Evolutionary conservation across 2,797 vertebrate genomes (phyloP).

Genomic region (Falco columbarius): DNA sequence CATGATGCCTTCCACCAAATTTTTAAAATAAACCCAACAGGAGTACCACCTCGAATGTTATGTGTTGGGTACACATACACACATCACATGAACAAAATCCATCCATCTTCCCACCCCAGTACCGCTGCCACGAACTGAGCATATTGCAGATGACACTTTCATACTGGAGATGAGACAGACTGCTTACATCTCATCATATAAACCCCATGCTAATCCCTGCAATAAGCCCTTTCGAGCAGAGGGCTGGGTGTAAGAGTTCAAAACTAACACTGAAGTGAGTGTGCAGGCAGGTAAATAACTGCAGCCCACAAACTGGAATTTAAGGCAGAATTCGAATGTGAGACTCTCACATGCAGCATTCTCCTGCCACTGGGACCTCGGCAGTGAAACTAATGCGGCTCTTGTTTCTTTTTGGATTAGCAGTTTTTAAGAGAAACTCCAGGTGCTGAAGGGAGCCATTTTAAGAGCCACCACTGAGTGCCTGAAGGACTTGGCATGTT

Average conservation of each 20-base stretch:
- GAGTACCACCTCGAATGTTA: not conserved
- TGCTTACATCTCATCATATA: not conserved
- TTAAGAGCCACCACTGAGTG: constrained; percentile 3
- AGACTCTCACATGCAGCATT: not conserved
- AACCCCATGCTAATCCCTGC: not conserved
- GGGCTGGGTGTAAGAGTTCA: not conserved
- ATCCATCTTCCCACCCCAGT: not conserved
- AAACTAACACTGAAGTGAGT: not conserved
- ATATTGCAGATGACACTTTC: not conserved
- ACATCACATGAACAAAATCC: not conserved
- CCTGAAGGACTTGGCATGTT: constrained; percentile 54
- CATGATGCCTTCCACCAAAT: not conserved
- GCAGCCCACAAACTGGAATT: not conserved
- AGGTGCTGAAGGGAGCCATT: constrained; percentile 55
- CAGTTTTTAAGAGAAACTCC: constrained; percentile 39
- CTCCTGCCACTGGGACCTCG: accelerated
- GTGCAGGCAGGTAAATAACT: not conserved
- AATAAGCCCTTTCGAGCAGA: not conserved
- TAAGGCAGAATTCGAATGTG: not conserved
- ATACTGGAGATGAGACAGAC: not conserved
- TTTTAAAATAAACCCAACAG: not conserved
- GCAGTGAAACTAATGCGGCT: not conserved
- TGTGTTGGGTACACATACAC: not conserved
- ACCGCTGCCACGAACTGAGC: accelerated
- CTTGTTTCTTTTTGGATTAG: constrained; percentile 13